Conservation (phyloP, 2,797 vertebrate species). For the Squalus acanthias region DNA sequence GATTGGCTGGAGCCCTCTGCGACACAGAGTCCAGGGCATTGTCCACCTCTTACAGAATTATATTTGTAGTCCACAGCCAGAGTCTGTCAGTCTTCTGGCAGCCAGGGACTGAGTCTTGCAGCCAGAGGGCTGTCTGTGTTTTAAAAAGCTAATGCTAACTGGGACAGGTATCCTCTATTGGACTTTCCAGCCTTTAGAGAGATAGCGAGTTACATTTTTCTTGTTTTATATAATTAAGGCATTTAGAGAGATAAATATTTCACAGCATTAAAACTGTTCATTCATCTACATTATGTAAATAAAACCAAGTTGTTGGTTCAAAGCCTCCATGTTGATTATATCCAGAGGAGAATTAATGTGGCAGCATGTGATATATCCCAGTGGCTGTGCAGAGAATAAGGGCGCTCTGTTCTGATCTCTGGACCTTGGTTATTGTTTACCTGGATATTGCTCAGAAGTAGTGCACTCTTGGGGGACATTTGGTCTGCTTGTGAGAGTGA, state of each 20-base stretch:
- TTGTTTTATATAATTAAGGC: not conserved
- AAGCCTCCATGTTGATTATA: no score
- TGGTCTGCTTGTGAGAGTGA: not conserved
- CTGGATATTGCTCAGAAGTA: not conserved
- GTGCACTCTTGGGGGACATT: not conserved
- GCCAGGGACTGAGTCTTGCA: not conserved
- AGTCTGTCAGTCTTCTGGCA: not conserved
- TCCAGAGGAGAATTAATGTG: no score
- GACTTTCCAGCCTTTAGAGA: not conserved
- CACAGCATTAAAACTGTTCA: no score
- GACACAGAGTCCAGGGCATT: not conserved
- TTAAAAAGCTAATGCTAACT: not conserved
- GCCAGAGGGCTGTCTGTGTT: not conserved
- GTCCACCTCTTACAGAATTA: not conserved
- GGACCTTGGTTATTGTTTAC: not conserved
- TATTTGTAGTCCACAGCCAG: not conserved
- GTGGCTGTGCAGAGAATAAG: not conserved
- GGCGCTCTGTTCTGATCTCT: not conserved
- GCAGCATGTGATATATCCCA: not conserved
- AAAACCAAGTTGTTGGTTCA: no score
- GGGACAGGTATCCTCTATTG: not conserved
- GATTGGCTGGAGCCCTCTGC: not conserved
- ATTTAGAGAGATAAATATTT: not conserved
- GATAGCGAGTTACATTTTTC: not conserved
- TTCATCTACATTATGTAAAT: no score